These are phyloP conservation scores for Drosophila insularis DNA, from an alignment of 1,140 invertebrate species.

Conservation along the genomic window DNA sequence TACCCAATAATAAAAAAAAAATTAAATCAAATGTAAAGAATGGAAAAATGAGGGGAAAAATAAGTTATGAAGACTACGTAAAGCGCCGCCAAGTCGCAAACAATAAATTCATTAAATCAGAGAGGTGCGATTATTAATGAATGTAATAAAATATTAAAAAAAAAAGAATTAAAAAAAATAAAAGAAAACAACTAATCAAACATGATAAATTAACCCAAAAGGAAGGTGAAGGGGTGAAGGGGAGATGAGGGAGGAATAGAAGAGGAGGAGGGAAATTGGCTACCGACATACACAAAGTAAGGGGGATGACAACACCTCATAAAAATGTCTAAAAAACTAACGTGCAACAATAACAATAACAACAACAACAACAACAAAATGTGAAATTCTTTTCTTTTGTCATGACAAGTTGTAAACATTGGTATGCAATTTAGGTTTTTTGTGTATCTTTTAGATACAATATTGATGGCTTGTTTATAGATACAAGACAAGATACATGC, in stretches of 20 bases:
- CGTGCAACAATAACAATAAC: conserved; percentile 5
- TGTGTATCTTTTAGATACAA: conserved; percentile 72
- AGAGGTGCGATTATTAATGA: conserved; percentile 72
- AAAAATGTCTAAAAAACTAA: neutral
- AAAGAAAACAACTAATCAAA: conserved; percentile 68
- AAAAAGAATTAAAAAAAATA: conserved; percentile 4
- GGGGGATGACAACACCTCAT: conserved; percentile 13
- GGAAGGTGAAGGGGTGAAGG: neutral
- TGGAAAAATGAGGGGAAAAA: no score
- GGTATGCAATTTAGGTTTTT: conserved; percentile 74
- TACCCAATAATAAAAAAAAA: neutral
- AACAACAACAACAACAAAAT: conserved; percentile 28
- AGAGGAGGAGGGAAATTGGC: neutral
- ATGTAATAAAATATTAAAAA: conserved; percentile 73
- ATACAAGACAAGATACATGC: conserved; percentile 51
- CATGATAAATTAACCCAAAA: conserved; percentile 67
- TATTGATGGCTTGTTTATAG: conserved; percentile 64
- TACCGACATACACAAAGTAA: conserved; percentile 42
- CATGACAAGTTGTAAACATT: conserved; percentile 73
- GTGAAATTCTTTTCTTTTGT: conserved; percentile 34
- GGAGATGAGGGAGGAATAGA: no score
- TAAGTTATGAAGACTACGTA: conserved; percentile 15
- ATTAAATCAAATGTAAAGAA: neutral
- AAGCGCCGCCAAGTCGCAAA: conserved; percentile 27
- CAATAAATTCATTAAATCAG: conserved; percentile 74